Percentiles rank a stretch among this genome's conserved stretches.
phyloP scores from a whole-genome alignment of 2,888 invertebrate species.

The Baronia brevicornis region DNA sequence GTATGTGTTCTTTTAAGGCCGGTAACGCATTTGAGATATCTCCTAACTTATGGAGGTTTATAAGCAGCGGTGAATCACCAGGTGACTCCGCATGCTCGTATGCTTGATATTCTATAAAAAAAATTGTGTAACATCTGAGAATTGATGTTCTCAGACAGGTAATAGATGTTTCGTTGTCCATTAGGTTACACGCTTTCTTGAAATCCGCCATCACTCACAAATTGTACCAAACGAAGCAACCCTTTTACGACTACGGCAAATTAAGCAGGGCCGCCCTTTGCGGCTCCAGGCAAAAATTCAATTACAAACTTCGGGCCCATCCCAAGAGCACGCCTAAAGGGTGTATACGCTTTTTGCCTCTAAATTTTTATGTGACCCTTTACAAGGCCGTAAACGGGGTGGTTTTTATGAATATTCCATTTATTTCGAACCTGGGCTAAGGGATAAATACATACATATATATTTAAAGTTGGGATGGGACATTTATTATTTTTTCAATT shows the following conservation, averaged over 20 bases:
- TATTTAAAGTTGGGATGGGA: conserved; percentile 10
- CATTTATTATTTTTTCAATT: conserved; percentile 3
- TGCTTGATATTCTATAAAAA: no score
- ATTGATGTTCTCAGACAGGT: no score
- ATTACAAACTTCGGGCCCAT: conserved; percentile 70
- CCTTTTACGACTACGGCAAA: conserved; percentile 66
- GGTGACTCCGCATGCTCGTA: no score
- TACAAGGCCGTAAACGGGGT: conserved; percentile 69
- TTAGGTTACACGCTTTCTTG: no score
- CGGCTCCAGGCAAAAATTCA: conserved; percentile 74
- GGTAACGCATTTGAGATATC: no score
- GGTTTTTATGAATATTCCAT: conserved; percentile 72
- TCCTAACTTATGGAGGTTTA: no score
- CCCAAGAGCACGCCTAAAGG: conserved; percentile 69
- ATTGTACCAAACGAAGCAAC: conserved; percentile 36
- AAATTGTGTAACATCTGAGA: no score
- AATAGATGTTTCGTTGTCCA: no score
- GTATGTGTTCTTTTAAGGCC: no score
- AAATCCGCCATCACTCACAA: conserved; percentile 13
- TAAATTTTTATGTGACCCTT: conserved; percentile 72
- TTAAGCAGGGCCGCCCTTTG: conserved; percentile 71
- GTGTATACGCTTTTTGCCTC: conserved; percentile 57
- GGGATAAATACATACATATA: conserved; percentile 14
- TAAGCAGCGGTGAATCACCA: no score
- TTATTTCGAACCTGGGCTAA: conserved; percentile 40